A percentile compares a stretch with the other conserved stretches of the same genome.
Evolutionary conservation across 1,140 invertebrate genomes (phyloP).

Genomic region (Trissolcus basalis): DNA sequence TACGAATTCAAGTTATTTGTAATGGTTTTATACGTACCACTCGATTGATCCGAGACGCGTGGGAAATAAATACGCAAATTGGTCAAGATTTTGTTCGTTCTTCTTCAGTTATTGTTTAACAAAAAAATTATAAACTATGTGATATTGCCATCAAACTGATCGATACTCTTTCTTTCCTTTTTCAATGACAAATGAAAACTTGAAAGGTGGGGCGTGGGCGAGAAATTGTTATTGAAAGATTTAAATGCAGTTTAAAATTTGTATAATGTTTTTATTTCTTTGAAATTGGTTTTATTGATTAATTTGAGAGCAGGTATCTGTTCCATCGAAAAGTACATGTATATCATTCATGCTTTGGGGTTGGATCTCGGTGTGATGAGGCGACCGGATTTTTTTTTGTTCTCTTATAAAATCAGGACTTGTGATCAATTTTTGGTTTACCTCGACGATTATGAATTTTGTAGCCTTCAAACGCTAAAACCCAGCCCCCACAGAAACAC

Average conservation of each 20-base stretch:
- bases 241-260: slow-evolving; percentile 54
- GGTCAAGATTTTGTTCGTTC: slow-evolving; percentile 70
- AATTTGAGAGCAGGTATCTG: slow-evolving; percentile 64
- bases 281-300: slow-evolving; percentile 69
- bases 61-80: slow-evolving; percentile 76
- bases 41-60: slow-evolving; percentile 77
- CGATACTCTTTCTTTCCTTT: too few relatives aligned
- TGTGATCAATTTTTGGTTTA: not conserved
- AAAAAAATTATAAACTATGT: too few relatives aligned
- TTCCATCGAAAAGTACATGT: slow-evolving; percentile 68
- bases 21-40: slow-evolving; percentile 73
- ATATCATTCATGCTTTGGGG: slow-evolving; percentile 62
- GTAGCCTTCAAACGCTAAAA: slow-evolving; percentile 60
- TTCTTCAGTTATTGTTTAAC: slow-evolving; percentile 51
- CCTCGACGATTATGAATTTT: too few relatives aligned
- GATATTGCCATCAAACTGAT: too few relatives aligned
- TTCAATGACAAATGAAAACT: too few relatives aligned
- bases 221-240: slow-evolving; percentile 38
- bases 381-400: slow-evolving; percentile 5
- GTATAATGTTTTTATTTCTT: slow-evolving; percentile 51
- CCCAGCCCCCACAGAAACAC: slow-evolving; percentile 60
- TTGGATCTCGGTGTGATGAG: slow-evolving; percentile 63
- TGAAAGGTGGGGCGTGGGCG: too few relatives aligned
- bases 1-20: slow-evolving; percentile 62
- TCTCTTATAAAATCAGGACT: not conserved